These are phyloP conservation scores for Brachypterus glaber DNA, from an alignment of 2,888 invertebrate genomes.

Conservation along the genomic window DNA sequence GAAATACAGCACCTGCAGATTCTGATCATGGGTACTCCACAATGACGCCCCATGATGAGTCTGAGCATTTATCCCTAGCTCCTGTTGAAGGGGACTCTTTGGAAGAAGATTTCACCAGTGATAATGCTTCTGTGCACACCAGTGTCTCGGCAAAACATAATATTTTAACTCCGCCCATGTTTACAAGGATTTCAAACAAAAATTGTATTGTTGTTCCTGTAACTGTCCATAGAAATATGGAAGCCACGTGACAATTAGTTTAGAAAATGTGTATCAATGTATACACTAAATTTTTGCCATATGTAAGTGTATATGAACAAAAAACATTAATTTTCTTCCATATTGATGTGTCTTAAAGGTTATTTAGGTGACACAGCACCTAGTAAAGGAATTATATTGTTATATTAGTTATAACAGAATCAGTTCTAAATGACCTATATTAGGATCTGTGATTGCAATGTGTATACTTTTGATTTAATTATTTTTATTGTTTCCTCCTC, in stretches of 20 bases:
- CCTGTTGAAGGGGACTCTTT: constrained; percentile 54
- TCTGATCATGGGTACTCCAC: constrained; percentile 95
- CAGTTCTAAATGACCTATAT: constrained; percentile 77
- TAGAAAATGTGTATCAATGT: too few species aligned
- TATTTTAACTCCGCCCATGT: constrained; percentile 22
- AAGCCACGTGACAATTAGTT: constrained; percentile 53
- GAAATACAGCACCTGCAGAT: constrained; percentile 65
- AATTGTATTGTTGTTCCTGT: constrained; percentile 73
- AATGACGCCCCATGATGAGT: constrained; percentile 87
- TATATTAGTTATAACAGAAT: constrained; percentile 43
- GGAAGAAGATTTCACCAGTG: constrained; percentile 50
- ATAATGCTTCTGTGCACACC: constrained; percentile 48
- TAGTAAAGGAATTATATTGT: constrained; percentile 53
- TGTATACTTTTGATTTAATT: constrained; percentile 72
- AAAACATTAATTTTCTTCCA: constrained; percentile 69
- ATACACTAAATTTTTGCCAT: constrained; percentile 14
- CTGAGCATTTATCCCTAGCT: constrained; percentile 71
- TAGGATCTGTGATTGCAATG: constrained; percentile 74
- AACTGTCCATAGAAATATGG: constrained; percentile 82
- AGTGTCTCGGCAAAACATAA: constrained; percentile 34
- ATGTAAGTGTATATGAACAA: constrained; percentile 29
- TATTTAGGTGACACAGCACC: constrained; percentile 74
- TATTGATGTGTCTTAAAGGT: constrained; percentile 77
- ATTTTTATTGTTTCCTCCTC: constrained; percentile 67
- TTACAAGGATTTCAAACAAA: constrained; percentile 34